A percentile compares a stretch with the other conserved stretches of the same genome.
phyloP scores from a whole-genome alignment of 2,113 vertebrate genomes.

The Microcebus murinus region DNA sequence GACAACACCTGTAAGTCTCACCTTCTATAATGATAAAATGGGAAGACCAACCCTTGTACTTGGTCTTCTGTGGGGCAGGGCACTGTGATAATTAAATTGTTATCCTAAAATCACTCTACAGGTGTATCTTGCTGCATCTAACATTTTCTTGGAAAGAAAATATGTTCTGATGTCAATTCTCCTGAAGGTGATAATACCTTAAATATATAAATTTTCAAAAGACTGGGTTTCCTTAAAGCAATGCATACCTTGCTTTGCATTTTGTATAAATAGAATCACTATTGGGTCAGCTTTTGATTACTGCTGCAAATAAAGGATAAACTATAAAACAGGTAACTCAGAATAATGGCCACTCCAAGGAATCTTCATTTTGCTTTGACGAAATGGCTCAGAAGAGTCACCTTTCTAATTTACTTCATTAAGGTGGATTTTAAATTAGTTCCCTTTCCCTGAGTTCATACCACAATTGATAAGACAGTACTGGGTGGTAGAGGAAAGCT shows the following conservation, averaged over 20 bases:
- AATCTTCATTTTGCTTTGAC: background rate
- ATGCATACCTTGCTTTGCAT: background rate
- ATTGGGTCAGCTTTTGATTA: background rate
- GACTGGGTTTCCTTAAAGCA: background rate
- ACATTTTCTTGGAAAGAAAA: background rate
- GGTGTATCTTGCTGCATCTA: background rate
- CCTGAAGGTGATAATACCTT: background rate
- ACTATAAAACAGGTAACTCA: background rate
- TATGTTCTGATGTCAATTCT: background rate
- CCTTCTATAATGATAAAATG: background rate
- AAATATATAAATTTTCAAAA: slow-evolving; percentile 7
- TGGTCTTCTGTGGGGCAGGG: background rate
- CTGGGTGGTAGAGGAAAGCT: background rate
- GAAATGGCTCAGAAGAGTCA: background rate
- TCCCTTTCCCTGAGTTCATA: background rate
- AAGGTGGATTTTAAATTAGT: slow-evolving; percentile 29
- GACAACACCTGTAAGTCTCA: background rate
- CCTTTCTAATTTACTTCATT: background rate
- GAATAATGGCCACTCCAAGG: background rate
- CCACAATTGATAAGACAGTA: background rate
- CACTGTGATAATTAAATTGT: background rate
- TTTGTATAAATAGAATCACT: background rate
- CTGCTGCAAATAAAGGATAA: background rate
- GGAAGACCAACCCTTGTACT: background rate
- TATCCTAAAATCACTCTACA: background rate